Percentiles rank a stretch among this genome's conserved stretches.
Conservation (phyloP, 2,888 invertebrate species). For the Glaucopsyche alexis region DNA sequence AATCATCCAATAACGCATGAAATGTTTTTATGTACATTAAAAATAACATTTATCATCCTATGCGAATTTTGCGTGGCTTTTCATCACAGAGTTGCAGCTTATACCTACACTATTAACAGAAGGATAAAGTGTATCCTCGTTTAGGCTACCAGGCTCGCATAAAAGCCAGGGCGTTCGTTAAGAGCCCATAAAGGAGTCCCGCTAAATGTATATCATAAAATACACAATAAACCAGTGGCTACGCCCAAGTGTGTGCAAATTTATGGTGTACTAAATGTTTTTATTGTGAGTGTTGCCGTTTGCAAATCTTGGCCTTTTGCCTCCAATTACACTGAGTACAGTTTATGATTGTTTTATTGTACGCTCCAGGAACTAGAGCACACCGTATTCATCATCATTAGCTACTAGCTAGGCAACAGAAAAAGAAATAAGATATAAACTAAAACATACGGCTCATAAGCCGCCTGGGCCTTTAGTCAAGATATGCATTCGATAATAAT, state of each 20-base stretch:
- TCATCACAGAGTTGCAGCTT: background rate
- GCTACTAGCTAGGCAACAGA: background rate
- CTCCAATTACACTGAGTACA: constrained; percentile 29
- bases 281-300: constrained; percentile 33
- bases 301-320: constrained; percentile 30
- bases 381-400: constrained; percentile 41
- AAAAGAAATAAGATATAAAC: no score
- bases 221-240: constrained; percentile 30
- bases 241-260: constrained; percentile 47
- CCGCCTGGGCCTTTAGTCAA: no score
- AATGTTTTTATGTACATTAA: no score
- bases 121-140: constrained; percentile 8
- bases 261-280: constrained; percentile 43
- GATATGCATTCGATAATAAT: no score
- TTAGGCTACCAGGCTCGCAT: background rate
- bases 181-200: background rate
- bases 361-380: constrained; percentile 32
- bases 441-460: no score
- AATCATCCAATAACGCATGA: no score
- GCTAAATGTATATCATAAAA: background rate
- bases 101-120: background rate
- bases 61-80: background rate
- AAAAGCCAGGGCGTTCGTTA: constrained; percentile 11
- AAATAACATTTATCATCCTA: no score
- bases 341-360: constrained; percentile 44